A percentile compares a stretch with the other conserved stretches of the same genome.
These are phyloP conservation scores for Idaea aversata DNA, from an alignment of 2,888 invertebrate genomes.

Conservation along the genomic window DNA sequence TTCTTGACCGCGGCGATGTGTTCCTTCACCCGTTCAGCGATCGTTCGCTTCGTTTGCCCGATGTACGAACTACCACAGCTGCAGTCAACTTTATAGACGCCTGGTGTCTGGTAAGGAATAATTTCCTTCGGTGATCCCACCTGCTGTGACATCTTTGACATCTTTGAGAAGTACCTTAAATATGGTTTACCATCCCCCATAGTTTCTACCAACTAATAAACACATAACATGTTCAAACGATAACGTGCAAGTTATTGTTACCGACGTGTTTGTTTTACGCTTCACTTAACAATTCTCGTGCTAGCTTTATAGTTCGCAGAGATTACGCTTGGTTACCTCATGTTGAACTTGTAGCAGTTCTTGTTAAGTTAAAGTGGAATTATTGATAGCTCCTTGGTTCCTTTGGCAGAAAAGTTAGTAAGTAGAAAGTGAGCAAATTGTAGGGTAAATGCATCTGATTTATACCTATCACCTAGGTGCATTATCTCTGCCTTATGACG, in stretches of 20 bases:
- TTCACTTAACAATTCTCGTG: slow-evolving; percentile 30
- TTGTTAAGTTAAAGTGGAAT: not conserved
- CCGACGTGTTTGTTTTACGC: slow-evolving; percentile 27
- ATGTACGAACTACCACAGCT: too few species aligned
- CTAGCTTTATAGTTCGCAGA: slow-evolving; percentile 23
- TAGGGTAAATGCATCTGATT: too few species aligned
- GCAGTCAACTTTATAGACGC: too few species aligned
- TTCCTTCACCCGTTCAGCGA: too few species aligned
- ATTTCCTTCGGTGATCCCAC: too few species aligned
- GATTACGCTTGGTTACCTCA: not conserved
- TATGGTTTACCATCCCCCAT: not conserved
- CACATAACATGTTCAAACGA: not conserved
- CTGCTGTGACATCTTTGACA: too few species aligned
- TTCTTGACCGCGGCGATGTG: too few species aligned
- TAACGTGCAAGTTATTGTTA: slow-evolving; percentile 14
- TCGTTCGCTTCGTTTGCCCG: too few species aligned
- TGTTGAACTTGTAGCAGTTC: not conserved
- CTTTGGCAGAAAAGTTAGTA: not conserved
- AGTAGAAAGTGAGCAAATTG: not conserved
- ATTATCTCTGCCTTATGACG: too few species aligned
- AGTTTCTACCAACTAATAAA: not conserved
- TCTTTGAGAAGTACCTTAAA: too few species aligned
- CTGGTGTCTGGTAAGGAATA: too few species aligned
- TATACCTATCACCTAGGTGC: too few species aligned
- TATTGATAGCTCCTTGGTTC: not conserved